phyloP scores from a whole-genome alignment of 2,797 vertebrate genomes.

The Anolis apletophallus region DNA sequence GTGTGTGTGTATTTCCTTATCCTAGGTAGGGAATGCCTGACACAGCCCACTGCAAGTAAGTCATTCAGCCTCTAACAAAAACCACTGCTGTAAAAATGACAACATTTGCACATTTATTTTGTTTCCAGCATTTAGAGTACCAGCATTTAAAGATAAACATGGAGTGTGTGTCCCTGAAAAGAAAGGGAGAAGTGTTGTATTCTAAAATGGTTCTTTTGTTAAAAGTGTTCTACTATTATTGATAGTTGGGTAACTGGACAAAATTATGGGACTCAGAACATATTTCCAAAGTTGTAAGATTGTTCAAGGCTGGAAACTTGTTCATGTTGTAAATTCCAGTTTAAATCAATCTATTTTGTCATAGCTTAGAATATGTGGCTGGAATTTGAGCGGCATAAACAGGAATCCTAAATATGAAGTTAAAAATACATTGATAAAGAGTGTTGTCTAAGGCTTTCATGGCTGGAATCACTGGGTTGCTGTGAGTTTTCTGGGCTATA shows the following conservation, averaged over 20 bases:
- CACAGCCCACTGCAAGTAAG: background rate
- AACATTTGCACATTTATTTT: constrained; percentile 11
- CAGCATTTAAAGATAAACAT: background rate
- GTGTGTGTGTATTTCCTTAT: background rate
- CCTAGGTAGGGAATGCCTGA: constrained; percentile 19
- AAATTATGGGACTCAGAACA: background rate
- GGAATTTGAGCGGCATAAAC: background rate
- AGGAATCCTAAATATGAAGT: background rate
- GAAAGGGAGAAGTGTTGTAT: background rate
- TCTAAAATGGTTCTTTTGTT: background rate
- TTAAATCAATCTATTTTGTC: background rate
- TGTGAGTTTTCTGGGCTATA: too few relatives aligned
- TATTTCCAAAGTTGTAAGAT: background rate
- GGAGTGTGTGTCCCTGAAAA: background rate
- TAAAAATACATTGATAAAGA: background rate
- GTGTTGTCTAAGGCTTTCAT: too few relatives aligned
- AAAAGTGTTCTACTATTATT: background rate
- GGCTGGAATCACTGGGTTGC: too few relatives aligned
- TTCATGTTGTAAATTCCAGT: background rate
- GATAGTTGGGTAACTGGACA: background rate
- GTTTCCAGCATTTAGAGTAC: background rate
- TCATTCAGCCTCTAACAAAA: background rate
- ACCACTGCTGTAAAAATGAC: constrained; percentile 4
- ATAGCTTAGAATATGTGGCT: background rate
- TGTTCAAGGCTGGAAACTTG: background rate